A percentile compares a stretch with the other conserved stretches of the same genome.
Conservation (phyloP, 2,797 vertebrate genomes). For the Thalassophryne amazonica region DNA sequence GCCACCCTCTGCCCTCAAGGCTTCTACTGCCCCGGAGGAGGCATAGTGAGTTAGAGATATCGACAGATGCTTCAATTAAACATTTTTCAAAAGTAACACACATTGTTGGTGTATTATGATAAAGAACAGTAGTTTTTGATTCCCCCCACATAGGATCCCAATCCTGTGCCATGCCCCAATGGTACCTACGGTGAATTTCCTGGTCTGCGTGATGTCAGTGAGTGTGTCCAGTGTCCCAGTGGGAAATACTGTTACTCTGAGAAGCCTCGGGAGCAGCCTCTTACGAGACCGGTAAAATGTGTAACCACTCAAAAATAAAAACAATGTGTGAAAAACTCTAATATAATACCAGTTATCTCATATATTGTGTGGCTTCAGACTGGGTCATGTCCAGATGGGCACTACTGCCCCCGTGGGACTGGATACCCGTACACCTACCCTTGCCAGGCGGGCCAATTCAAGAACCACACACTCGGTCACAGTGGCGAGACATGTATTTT, state of each 20-base stretch:
- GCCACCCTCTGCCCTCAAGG: constrained; percentile 84
- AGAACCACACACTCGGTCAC: constrained; percentile 75
- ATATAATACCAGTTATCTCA: background rate
- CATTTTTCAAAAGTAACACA: too few species aligned
- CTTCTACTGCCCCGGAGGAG: constrained; percentile 85
- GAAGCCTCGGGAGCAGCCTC: constrained; percentile 71
- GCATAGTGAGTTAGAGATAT: constrained; percentile 72
- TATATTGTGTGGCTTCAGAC: constrained; percentile 69
- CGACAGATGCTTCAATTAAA: background rate
- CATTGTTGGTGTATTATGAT: background rate
- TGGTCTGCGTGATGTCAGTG: constrained; percentile 77
- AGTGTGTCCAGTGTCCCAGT: constrained; percentile 80
- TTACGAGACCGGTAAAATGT: constrained; percentile 79
- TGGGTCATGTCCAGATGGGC: constrained; percentile 83
- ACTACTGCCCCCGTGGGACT: constrained; percentile 83
- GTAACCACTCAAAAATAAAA: background rate
- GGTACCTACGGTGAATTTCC: constrained; percentile 81
- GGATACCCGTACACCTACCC: constrained; percentile 82
- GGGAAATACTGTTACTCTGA: constrained; percentile 84
- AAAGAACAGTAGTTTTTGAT: too few species aligned
- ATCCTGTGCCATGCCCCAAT: constrained; percentile 83
- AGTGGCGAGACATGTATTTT: constrained; percentile 69
- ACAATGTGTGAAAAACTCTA: too few species aligned
- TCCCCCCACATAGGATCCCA: constrained; percentile 74
- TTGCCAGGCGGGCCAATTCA: constrained; percentile 80